Percentiles rank a stretch among this genome's conserved stretches.
Evolutionary conservation across 2,888 invertebrate species (phyloP).

Genomic region (Entomobrya proxima): DNA sequence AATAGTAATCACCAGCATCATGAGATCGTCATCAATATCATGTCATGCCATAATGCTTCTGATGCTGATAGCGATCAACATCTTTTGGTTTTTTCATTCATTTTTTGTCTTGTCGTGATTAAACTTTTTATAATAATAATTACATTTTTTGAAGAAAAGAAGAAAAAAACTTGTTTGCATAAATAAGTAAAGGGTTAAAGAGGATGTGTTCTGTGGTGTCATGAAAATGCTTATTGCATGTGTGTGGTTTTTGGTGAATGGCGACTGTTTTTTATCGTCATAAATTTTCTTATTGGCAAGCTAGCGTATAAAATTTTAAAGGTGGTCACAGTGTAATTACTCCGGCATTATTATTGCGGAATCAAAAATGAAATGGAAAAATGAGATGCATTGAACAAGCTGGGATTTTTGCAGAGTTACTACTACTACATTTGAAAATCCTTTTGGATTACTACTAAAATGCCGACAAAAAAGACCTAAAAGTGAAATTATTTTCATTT

Average conservation of each 20-base stretch:
- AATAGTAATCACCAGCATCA: neutral
- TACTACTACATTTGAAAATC: neutral
- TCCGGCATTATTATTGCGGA: neutral
- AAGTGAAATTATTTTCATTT: conserved; percentile 41
- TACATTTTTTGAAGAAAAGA: conserved; percentile 29
- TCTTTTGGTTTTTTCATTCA: conserved; percentile 7
- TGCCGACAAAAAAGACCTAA: conserved; percentile 38
- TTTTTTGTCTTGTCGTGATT: conserved; percentile 18
- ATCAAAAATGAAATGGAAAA: neutral
- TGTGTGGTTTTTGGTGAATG: conserved; percentile 11
- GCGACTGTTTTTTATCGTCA: neutral
- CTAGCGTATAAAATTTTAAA: neutral
- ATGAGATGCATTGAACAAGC: neutral
- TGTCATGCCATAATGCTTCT: conserved; percentile 2
- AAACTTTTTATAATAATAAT: conserved; percentile 35
- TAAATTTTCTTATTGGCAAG: conserved; percentile 8
- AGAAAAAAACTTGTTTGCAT: conserved; percentile 53
- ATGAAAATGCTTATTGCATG: neutral
- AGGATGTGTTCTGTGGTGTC: neutral
- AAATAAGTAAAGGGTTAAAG: conserved; percentile 28
- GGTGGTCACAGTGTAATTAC: conserved; percentile 4
- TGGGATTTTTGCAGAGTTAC: neutral
- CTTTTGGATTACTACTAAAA: neutral
- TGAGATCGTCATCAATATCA: neutral
- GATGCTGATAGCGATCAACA: conserved; percentile 20